These are phyloP conservation scores for Leiothrix lutea DNA, from an alignment of 2,113 vertebrate species.

Conservation along the genomic window DNA sequence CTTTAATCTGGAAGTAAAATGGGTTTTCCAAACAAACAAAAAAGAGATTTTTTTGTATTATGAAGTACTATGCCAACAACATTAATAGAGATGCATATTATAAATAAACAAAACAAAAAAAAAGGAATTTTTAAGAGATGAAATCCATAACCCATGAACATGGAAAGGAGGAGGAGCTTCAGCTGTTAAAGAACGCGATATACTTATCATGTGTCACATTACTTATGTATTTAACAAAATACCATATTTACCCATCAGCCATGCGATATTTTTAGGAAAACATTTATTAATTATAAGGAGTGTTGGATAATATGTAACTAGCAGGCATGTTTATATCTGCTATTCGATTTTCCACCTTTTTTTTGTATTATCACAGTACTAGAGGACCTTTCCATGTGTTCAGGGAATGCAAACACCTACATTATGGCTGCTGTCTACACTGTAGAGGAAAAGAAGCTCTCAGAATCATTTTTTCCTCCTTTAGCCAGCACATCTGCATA, in stretches of 20 bases:
- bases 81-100: not conserved
- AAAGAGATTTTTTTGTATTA: conserved; percentile 8
- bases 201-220: not conserved
- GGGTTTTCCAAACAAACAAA: conserved; percentile 59
- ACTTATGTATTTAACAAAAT: not conserved
- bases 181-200: not conserved
- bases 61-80: conserved; percentile 6
- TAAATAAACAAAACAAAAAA: not conserved
- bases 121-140: not conserved
- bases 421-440: not conserved
- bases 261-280: not conserved
- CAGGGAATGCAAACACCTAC: not conserved
- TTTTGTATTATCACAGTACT: not conserved
- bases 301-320: not conserved
- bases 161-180: not conserved
- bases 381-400: not conserved
- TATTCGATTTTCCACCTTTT: not conserved
- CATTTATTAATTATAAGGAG: not conserved
- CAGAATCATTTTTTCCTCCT: not conserved
- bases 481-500: not conserved
- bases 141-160: not conserved
- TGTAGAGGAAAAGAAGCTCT: not conserved
- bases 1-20: conserved; percentile 73
- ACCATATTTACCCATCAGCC: not conserved
- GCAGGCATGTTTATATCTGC: not conserved